phyloP scores from a whole-genome alignment of 1,140 invertebrate species.

The Hyles vespertilio region DNA sequence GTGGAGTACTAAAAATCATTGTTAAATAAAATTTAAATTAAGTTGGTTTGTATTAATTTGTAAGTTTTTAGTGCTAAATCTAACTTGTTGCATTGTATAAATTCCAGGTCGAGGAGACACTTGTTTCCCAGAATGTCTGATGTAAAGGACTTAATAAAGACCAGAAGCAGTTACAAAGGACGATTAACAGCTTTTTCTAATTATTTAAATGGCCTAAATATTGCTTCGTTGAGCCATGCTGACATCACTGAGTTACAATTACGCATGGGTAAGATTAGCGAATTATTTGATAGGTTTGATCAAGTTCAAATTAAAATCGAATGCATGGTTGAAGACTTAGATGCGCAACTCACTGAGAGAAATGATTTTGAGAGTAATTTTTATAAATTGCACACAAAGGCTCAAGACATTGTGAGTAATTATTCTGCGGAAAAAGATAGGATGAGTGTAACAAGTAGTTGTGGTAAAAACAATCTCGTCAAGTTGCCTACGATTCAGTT shows the following conservation, averaged over 20 bases:
- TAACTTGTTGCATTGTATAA: too few relatives aligned
- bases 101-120: too few relatives aligned
- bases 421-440: not conserved
- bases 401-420: conserved; percentile 4
- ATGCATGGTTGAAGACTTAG: not conserved
- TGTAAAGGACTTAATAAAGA: not conserved
- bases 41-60: too few relatives aligned
- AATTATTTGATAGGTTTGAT: not conserved
- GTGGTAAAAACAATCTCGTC: conserved; percentile 3
- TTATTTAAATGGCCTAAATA: conserved; percentile 1
- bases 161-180: conserved; percentile 3
- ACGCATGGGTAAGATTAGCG: conserved; percentile 1
- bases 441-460: too few relatives aligned
- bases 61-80: too few relatives aligned
- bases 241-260: not conserved
- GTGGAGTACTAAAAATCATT: too few relatives aligned
- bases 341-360: not conserved
- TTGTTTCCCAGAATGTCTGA: too few relatives aligned
- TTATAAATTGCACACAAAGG: not conserved
- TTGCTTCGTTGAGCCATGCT: not conserved
- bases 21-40: too few relatives aligned
- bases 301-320: conserved; percentile 1
- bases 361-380: not conserved
- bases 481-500: conserved; percentile 5
- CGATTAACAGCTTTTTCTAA: conserved; percentile 3